These are phyloP conservation scores for Cynaeus angustus DNA, from an alignment of 2,888 invertebrate species.

Conservation along the genomic window DNA sequence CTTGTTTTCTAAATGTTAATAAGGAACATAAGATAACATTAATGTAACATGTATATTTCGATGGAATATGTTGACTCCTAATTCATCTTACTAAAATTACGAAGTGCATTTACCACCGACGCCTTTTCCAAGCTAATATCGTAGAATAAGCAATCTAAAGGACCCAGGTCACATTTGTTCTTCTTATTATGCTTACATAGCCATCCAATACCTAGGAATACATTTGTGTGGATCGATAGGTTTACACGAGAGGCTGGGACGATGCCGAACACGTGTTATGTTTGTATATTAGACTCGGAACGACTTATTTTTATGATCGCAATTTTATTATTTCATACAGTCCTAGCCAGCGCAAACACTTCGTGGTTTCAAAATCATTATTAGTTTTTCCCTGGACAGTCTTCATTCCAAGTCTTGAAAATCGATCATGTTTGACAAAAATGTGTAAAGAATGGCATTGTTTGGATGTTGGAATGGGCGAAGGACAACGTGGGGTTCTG, in stretches of 20 bases:
- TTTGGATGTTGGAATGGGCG: constrained; percentile 19
- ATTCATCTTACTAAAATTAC: too few relatives aligned
- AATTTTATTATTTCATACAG: constrained; percentile 53
- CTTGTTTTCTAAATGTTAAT: too few relatives aligned
- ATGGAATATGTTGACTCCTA: too few relatives aligned
- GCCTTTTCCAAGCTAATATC: constrained; percentile 60
- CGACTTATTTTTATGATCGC: constrained; percentile 56
- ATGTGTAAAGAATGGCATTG: constrained; percentile 18
- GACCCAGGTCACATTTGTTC: constrained; percentile 67
- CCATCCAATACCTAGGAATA: constrained; percentile 66
- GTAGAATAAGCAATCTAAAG: constrained; percentile 65
- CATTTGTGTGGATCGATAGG: constrained; percentile 65
- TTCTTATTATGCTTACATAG: constrained; percentile 68
- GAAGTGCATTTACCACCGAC: constrained; percentile 19
- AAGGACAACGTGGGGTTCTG: constrained; percentile 10
- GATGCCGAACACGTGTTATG: constrained; percentile 58
- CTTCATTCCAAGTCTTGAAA: constrained; percentile 13
- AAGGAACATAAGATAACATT: too few relatives aligned
- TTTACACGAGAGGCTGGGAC: constrained; percentile 56
- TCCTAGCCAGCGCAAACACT: constrained; percentile 33
- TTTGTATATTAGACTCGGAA: constrained; percentile 58
- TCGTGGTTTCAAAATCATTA: constrained; percentile 31
- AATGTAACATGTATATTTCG: too few relatives aligned
- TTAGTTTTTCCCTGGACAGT: constrained; percentile 32
- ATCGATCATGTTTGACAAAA: constrained; percentile 28